These are phyloP conservation scores for Montipora sp. DNA, from an alignment of 64 coral and sea anemone species.

Conservation along the genomic window DNA sequence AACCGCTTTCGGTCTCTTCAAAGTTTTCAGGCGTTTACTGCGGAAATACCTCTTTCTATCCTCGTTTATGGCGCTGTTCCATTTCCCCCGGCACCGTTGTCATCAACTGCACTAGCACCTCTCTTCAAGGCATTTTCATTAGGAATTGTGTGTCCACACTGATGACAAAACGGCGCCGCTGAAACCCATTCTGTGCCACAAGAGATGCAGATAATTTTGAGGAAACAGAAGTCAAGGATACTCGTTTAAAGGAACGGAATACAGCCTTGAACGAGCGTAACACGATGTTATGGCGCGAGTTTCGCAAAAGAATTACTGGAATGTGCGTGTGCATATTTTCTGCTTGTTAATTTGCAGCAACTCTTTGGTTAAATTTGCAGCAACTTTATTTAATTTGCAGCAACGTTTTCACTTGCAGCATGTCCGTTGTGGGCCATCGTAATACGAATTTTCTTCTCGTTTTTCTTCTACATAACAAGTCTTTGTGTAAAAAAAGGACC, in stretches of 20 bases:
- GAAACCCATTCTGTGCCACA: not conserved
- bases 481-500: no score
- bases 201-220: slow-evolving; percentile 27
- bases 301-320: not conserved
- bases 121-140: not conserved
- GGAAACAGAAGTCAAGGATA: not conserved
- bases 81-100: not conserved
- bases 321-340: slow-evolving; percentile 12
- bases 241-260: not conserved
- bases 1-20: not conserved
- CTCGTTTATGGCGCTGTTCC: not conserved
- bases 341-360: slow-evolving; percentile 21
- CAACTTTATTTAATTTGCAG: slow-evolving; percentile 10
- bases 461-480: no score
- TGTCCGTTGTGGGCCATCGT: no score
- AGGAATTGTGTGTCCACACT: not conserved
- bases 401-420: not conserved
- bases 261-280: not conserved
- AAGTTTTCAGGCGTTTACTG: not conserved
- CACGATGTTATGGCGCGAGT: not conserved
- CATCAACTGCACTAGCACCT: not conserved
- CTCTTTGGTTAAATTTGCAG: slow-evolving; percentile 11
- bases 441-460: no score
- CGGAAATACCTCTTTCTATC: slow-evolving; percentile 12
- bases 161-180: not conserved